Base-by-base conservation (phyloP, 1,140 invertebrate species). In the Rhopalosiphum maidis region DNA sequence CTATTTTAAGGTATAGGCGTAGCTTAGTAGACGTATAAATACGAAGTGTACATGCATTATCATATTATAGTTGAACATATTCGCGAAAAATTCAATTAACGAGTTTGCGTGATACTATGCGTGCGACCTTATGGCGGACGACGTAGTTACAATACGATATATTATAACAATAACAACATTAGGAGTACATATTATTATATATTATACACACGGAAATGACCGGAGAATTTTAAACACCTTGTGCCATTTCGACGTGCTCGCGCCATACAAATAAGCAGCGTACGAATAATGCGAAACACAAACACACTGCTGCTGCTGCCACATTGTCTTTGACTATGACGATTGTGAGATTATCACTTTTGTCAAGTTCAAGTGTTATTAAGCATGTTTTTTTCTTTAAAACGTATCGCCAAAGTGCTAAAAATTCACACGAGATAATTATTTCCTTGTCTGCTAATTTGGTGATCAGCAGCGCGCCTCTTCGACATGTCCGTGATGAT, bases 151-250 rank as follows among this genome's bases (percentile, higher is more conserved):
- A 83, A 37, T 83, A 83, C 82, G 21, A 83, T 83, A 83, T 41
- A 83, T 83, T 41, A 41, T 83, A 37, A 83, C 37, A 83, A 83
- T 77, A 77, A 77, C 60, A 77, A 77, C n/a, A 77, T 77, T 77
- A 77, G 60, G 15, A n/a, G 60, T 35, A n/a, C n/a, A n/a, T 35
- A 77, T 77, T n/a, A 77, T 77, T n/a, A 77, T n/a, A 77, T n/a
- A 77, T 77, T 77, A 77, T 0, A 25, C 41, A 90, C 51, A 11
- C 88, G 88, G 88, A 90, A 90, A 90, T 60, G 88, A 90, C 88
- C 35, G 54, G 51, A 30, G 54, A 60, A 60, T 60, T 60, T 90
- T 60, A 60, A 90, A 60, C 37, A 60, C 88, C 88, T 60, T 60
- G 51, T 41, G 88, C 88, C 35, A 41, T 60, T 90, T 60, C n/a